These are phyloP conservation scores for Pipistrellus nathusii DNA, from an alignment of 2,797 vertebrate genomes.

Conservation along the genomic window DNA sequence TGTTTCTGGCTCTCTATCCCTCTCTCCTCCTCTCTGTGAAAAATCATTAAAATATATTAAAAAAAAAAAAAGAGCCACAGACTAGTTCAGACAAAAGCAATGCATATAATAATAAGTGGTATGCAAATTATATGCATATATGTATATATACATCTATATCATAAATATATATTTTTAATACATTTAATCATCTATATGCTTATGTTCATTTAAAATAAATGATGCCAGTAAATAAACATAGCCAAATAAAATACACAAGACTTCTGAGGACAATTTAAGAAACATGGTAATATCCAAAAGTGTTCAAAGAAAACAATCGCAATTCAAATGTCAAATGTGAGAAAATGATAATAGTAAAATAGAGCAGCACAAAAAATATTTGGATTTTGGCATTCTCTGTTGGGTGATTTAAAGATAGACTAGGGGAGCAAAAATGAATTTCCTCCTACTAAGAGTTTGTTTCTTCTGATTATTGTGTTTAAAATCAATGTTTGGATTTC, in stretches of 20 bases:
- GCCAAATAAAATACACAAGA: neutral
- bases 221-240: neutral
- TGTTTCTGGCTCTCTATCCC: too few relatives aligned
- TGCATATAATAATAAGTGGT: neutral
- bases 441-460: neutral
- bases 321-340: neutral
- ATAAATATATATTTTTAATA: neutral
- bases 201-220: neutral
- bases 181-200: neutral
- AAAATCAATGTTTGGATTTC: neutral
- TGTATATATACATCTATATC: neutral
- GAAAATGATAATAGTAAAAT: neutral
- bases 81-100: slow-evolving; percentile 13
- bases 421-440: neutral
- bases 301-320: neutral
- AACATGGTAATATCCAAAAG: neutral
- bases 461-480: neutral
- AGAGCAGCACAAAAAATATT: neutral
- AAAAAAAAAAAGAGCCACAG: neutral
- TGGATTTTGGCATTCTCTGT: neutral
- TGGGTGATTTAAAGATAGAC: neutral
- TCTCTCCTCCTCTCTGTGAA: too few relatives aligned
- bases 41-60: too few relatives aligned
- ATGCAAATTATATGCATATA: neutral
- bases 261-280: neutral